phyloP scores from a whole-genome alignment of 1,140 invertebrate species.

The Zaprionus gabonicus region DNA sequence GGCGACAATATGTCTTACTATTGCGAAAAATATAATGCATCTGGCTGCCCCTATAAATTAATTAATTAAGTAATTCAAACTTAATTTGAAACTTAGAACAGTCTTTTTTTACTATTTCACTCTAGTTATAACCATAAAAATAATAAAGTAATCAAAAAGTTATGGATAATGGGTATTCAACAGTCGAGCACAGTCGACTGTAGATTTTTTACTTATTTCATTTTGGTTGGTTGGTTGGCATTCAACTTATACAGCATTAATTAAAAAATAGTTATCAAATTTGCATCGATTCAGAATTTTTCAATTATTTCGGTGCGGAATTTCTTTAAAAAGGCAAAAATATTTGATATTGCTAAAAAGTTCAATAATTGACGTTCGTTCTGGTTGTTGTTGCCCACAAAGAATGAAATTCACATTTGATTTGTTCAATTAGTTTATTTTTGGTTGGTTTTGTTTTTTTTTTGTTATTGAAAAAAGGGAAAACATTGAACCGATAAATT shows the following conservation, averaged over 20 bases:
- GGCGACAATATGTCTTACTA: too few relatives aligned
- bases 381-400: neutral
- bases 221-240: neutral
- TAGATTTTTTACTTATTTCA: neutral
- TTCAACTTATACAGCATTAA: slow-evolving; percentile 2
- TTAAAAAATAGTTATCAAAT: slow-evolving; percentile 11
- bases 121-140: too few relatives aligned
- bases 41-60: too few relatives aligned
- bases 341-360: neutral
- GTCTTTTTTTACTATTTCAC: too few relatives aligned
- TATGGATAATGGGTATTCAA: too few relatives aligned
- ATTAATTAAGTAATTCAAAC: too few relatives aligned
- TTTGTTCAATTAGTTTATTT: neutral
- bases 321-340: neutral
- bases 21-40: too few relatives aligned
- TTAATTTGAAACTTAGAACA: too few relatives aligned
- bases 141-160: too few relatives aligned
- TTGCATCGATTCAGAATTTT: neutral
- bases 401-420: neutral
- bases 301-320: slow-evolving; percentile 22
- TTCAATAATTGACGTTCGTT: neutral
- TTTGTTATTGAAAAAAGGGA: neutral
- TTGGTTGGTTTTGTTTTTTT: neutral
- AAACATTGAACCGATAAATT: neutral
- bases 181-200: too few relatives aligned